Percentiles rank a stretch among this genome's conserved stretches.
phyloP scores from a whole-genome alignment of 2,113 vertebrate genomes.

The Uropsilus gracilis region DNA sequence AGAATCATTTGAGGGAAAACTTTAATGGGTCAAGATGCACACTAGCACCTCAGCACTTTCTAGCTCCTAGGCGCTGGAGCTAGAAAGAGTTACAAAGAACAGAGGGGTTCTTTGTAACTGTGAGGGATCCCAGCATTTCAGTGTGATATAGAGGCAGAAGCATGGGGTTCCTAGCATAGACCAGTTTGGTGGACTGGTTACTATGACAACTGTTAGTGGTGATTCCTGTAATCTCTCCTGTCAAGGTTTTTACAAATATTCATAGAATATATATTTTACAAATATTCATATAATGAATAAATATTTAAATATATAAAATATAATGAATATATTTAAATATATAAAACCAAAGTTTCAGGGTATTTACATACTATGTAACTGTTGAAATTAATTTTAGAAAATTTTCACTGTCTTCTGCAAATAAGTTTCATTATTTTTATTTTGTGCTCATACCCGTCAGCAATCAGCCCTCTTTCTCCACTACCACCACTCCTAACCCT shows the following conservation, averaged over 20 bases:
- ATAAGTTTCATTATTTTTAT: too few species aligned
- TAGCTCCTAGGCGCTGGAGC: background rate
- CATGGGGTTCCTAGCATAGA: constrained; percentile 19
- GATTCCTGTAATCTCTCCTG: constrained; percentile 40
- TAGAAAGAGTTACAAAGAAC: too few species aligned
- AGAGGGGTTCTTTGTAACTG: background rate
- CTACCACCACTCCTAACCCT: fast-evolving
- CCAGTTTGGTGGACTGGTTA: constrained; percentile 63
- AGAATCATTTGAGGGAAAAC: background rate
- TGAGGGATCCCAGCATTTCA: background rate
- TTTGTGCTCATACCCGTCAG: background rate
- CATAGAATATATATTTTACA: background rate
- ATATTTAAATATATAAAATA: background rate
- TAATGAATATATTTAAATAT: background rate
- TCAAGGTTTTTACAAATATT: constrained; percentile 44
- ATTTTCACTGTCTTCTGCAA: background rate
- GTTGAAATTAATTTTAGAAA: background rate
- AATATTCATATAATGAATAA: background rate
- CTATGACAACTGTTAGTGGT: constrained; percentile 65
- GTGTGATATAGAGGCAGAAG: background rate
- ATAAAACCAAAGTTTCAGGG: background rate
- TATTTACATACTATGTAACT: background rate
- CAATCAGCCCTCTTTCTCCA: background rate
- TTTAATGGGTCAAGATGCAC: background rate
- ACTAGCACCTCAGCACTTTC: background rate